phyloP scores from a whole-genome alignment of 2,888 invertebrate genomes.

The Ophraella communa region DNA sequence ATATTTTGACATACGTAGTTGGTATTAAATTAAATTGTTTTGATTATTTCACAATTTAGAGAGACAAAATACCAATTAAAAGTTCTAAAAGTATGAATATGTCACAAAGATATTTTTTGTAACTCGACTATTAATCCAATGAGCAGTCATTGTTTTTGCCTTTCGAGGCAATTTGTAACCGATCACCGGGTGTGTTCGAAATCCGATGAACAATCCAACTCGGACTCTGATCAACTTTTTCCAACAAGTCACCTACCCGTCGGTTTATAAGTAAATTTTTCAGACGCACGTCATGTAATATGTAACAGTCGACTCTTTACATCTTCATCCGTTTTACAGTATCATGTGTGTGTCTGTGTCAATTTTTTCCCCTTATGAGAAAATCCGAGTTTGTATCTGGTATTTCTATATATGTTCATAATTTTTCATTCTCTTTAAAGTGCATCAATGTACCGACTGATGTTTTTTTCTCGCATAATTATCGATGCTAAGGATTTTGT shows the following conservation, averaged over 20 bases:
- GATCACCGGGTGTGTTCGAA: slow-evolving; percentile 21
- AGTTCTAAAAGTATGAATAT: too few relatives aligned
- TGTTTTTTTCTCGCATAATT: slow-evolving; percentile 29
- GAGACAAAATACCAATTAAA: too few relatives aligned
- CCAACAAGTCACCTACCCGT: slow-evolving; percentile 29
- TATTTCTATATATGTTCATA: slow-evolving; percentile 39
- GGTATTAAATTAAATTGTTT: too few relatives aligned
- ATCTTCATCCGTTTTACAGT: slow-evolving; percentile 43
- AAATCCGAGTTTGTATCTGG: slow-evolving; percentile 33
- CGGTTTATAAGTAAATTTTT: slow-evolving; percentile 36
- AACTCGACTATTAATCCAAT: too few relatives aligned
- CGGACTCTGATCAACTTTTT: slow-evolving; percentile 29
- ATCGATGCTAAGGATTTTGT: slow-evolving; percentile 14
- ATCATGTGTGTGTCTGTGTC: too few relatives aligned
- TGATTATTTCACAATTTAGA: too few relatives aligned
- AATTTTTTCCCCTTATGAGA: slow-evolving; percentile 38
- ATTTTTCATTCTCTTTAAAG: slow-evolving; percentile 33
- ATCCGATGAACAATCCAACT: slow-evolving; percentile 28
- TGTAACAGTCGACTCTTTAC: slow-evolving; percentile 44
- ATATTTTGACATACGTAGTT: too few relatives aligned
- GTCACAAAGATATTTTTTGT: too few relatives aligned
- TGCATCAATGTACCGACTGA: slow-evolving; percentile 26
- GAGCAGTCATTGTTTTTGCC: too few relatives aligned
- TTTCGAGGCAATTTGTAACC: slow-evolving; percentile 19
- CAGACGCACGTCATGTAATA: slow-evolving; percentile 44